A percentile compares a stretch with the other conserved stretches of the same genome.
phyloP scores from a whole-genome alignment of 2,113 vertebrate genomes.

The Pyrgilauda ruficollis region DNA sequence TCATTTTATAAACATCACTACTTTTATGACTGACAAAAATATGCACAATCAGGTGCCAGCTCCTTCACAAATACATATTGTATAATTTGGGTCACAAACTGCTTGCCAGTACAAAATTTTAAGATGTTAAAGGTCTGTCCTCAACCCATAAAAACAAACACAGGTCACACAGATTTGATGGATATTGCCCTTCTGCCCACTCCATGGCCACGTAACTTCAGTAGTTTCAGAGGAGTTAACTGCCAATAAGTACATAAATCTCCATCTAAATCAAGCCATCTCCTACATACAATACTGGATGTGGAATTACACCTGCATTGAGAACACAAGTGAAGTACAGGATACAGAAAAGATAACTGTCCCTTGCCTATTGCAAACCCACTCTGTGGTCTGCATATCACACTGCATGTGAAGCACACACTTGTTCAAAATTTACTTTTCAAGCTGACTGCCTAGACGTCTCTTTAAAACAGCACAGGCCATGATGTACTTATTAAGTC shows the following conservation, averaged over 20 bases:
- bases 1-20: conserved; percentile 52
- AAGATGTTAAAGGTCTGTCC: neutral
- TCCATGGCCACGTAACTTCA: neutral
- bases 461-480: neutral
- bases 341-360: conserved; percentile 36
- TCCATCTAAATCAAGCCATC: neutral
- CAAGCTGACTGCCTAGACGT: neutral
- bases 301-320: neutral
- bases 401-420: neutral
- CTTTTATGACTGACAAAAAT: conserved; percentile 47
- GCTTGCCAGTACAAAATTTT: neutral
- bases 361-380: neutral
- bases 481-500: neutral
- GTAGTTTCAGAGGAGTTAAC: neutral
- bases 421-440: conserved; percentile 26
- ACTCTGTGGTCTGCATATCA: neutral
- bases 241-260: neutral
- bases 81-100: neutral
- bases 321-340: neutral
- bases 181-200: neutral
- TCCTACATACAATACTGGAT: neutral
- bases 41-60: conserved; percentile 11
- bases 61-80: conserved; percentile 28
- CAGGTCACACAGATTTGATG: neutral
- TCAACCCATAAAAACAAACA: neutral